These are phyloP conservation scores for Glareola pratincola DNA, from an alignment of 2,113 vertebrate genomes.

Conservation along the genomic window DNA sequence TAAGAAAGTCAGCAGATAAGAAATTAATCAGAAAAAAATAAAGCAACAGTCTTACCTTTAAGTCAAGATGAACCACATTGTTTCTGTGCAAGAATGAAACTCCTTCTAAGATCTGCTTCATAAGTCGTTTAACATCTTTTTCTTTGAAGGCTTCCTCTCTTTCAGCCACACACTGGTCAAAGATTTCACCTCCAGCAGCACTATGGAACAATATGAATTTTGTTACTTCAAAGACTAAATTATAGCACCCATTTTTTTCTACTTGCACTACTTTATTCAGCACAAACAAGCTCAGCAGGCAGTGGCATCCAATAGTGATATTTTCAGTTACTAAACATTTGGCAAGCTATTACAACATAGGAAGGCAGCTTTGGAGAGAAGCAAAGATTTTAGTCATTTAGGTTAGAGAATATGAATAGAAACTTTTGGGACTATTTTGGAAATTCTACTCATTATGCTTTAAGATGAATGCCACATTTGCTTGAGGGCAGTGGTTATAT, in stretches of 20 bases:
- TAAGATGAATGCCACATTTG: background rate
- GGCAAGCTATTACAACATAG: background rate
- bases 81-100: constrained; percentile 88
- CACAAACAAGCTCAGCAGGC: background rate
- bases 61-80: constrained; percentile 91
- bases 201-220: constrained; percentile 59
- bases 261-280: background rate
- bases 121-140: constrained; percentile 88
- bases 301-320: background rate
- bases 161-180: constrained; percentile 91
- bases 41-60: constrained; percentile 80
- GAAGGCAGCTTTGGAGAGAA: background rate
- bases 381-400: background rate
- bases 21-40: background rate
- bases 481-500: background rate
- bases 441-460: background rate
- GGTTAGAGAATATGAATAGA: background rate
- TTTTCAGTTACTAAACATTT: background rate
- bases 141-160: constrained; percentile 94
- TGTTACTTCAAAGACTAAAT: background rate
- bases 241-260: background rate
- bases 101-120: constrained; percentile 88
- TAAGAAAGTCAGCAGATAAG: background rate
- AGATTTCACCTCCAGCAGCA: constrained; percentile 95
- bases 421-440: background rate